A percentile compares a stretch with the other conserved stretches of the same genome.
Conservation (phyloP, 2,888 invertebrate species). For the Cybosia mesomella region DNA sequence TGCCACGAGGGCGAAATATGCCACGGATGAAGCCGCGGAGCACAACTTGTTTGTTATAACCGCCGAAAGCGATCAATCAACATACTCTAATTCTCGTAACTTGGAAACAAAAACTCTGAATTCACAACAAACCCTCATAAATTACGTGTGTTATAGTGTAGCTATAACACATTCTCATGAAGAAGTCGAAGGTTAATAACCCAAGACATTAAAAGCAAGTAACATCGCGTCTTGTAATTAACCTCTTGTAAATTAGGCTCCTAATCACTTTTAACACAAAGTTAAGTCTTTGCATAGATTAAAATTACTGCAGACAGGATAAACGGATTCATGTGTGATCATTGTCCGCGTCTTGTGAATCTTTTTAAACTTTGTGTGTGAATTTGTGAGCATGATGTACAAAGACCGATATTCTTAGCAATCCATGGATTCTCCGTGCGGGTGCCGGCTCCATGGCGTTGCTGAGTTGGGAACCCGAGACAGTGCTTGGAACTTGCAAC, state of each 20-base stretch:
- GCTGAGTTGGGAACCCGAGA: too few species aligned
- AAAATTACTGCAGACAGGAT: constrained; percentile 37
- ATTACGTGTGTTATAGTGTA: constrained; percentile 34
- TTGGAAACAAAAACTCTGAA: background rate
- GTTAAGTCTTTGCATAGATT: constrained; percentile 48
- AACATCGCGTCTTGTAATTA: constrained; percentile 58
- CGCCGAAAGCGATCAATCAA: background rate
- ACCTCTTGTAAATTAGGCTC: constrained; percentile 56
- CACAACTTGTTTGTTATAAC: too few species aligned
- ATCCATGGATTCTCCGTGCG: too few species aligned
- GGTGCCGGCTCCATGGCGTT: too few species aligned
- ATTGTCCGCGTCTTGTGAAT: background rate
- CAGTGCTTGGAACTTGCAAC: too few species aligned
- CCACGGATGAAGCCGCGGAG: too few species aligned
- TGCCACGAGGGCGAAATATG: too few species aligned
- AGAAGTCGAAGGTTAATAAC: constrained; percentile 49
- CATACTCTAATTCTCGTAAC: background rate
- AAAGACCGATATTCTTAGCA: too few species aligned
- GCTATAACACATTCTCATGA: constrained; percentile 49
- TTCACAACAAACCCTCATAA: constrained; percentile 31
- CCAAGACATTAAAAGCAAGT: constrained; percentile 53
- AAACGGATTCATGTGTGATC: constrained; percentile 4
- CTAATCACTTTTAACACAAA: constrained; percentile 54
- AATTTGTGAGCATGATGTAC: background rate
- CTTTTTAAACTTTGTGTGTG: background rate